Percentiles rank a stretch among this genome's conserved stretches.
These are phyloP conservation scores for Pollicipes pollicipes DNA, from an alignment of 1,140 invertebrate species.

Conservation along the genomic window DNA sequence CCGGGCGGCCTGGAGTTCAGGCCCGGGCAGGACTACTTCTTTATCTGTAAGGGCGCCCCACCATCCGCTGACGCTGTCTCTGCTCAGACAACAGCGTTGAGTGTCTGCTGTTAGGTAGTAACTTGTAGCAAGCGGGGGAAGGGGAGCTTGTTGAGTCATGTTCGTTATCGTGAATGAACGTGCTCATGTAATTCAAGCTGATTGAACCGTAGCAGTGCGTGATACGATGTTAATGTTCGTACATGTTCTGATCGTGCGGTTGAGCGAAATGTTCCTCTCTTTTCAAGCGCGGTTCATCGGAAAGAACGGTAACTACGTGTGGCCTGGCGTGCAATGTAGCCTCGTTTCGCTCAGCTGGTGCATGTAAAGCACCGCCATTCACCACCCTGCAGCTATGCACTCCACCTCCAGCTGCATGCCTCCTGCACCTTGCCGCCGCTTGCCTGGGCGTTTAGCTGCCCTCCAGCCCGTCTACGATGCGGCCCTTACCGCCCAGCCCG, in stretches of 20 bases:
- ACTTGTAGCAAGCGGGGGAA: neutral
- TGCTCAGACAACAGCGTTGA: too few species aligned
- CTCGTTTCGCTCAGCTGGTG: neutral
- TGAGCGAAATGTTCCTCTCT: neutral
- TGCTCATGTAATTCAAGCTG: neutral
- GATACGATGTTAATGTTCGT: neutral
- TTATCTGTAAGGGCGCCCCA: conserved; percentile 54
- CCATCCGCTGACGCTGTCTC: neutral
- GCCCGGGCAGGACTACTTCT: conserved; percentile 87
- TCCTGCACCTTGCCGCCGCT: neutral
- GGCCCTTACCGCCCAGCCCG: too few species aligned
- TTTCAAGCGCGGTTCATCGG: neutral
- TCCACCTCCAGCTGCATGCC: neutral
- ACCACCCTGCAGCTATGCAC: neutral
- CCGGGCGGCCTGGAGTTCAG: conserved; percentile 84
- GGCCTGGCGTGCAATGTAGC: neutral
- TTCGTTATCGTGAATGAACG: neutral
- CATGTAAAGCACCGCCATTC: neutral
- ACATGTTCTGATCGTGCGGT: too few species aligned
- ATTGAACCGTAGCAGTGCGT: too few species aligned
- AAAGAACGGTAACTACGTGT: neutral
- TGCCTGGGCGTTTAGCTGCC: neutral
- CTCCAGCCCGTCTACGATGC: too few species aligned
- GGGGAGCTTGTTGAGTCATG: neutral
- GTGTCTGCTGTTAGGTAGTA: too few species aligned